Conservation (phyloP, 2,113 vertebrate species). For the Engraulis encrasicolus region DNA sequence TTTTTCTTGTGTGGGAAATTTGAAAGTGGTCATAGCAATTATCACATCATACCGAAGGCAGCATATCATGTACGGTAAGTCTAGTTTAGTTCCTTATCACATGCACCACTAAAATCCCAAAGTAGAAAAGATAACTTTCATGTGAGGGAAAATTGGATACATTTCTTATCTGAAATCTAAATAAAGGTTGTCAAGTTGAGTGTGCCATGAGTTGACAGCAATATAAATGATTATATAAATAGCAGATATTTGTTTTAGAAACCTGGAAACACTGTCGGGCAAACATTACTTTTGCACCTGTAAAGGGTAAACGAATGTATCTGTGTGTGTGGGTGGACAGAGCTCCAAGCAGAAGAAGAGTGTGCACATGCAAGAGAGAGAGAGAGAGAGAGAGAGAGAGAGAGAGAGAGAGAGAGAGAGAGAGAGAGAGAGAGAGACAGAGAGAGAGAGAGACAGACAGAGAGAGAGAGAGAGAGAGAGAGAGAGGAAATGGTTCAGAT, state of each 20-base stretch:
- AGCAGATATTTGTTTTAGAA: not conserved
- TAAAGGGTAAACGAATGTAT: not conserved
- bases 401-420: not conserved
- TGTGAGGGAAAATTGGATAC: not conserved
- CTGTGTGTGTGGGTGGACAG: not conserved
- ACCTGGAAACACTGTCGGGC: not conserved
- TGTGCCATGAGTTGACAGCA: not conserved
- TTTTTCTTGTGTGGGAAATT: too few relatives aligned
- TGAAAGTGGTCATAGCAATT: too few relatives aligned
- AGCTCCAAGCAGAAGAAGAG: too few relatives aligned
- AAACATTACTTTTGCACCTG: not conserved
- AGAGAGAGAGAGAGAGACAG: not conserved
- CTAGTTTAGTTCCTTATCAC: too few relatives aligned
- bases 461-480: slow-evolving; percentile 32
- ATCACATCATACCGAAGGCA: too few relatives aligned
- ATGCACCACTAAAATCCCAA: too few relatives aligned
- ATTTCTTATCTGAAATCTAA: too few relatives aligned
- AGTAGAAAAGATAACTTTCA: too few relatives aligned
- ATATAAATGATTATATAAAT: not conserved
- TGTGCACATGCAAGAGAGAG: too few relatives aligned
- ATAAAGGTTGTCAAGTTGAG: too few relatives aligned
- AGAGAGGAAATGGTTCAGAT: slow-evolving; percentile 69
- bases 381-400: not conserved
- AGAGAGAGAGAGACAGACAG: not conserved
- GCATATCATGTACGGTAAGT: too few relatives aligned